Percentiles rank a stretch among this genome's conserved stretches.
Conservation (phyloP, 2,113 vertebrate species). For the Neogobius melanostomus region DNA sequence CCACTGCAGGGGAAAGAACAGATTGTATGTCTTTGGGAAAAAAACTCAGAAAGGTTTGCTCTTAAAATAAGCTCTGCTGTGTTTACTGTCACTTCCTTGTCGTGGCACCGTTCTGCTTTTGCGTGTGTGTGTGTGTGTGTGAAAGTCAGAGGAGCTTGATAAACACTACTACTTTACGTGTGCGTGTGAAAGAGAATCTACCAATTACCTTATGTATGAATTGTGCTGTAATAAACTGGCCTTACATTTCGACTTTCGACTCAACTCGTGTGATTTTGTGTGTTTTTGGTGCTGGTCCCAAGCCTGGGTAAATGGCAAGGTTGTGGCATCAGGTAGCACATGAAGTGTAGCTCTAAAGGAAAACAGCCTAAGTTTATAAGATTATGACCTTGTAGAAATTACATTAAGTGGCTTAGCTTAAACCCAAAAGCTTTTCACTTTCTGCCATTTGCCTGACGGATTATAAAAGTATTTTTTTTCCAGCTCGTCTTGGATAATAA, state of each 20-base stretch:
- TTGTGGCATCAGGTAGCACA: neutral
- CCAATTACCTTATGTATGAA: no score
- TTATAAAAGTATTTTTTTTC: neutral
- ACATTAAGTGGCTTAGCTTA: conserved; percentile 61
- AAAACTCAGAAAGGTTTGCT: neutral
- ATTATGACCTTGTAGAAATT: conserved; percentile 23
- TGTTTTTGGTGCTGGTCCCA: neutral
- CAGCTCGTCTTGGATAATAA: neutral
- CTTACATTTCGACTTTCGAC: neutral
- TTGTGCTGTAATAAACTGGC: no score
- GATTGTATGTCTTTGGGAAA: no score
- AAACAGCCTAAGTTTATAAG: neutral
- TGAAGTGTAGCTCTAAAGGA: neutral
- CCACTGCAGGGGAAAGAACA: no score
- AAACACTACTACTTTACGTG: neutral
- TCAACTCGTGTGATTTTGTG: neutral
- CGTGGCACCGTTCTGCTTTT: neutral
- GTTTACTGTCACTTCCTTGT: neutral
- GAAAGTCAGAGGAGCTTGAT: neutral
- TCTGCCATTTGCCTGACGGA: conserved; percentile 3
- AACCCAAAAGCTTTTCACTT: conserved; percentile 44
- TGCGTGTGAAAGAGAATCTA: neutral
- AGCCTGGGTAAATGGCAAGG: neutral
- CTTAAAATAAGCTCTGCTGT: neutral
- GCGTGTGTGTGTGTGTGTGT: neutral